Conservation (phyloP, 2,888 invertebrate genomes). For the Cerastis leucographa region DNA sequence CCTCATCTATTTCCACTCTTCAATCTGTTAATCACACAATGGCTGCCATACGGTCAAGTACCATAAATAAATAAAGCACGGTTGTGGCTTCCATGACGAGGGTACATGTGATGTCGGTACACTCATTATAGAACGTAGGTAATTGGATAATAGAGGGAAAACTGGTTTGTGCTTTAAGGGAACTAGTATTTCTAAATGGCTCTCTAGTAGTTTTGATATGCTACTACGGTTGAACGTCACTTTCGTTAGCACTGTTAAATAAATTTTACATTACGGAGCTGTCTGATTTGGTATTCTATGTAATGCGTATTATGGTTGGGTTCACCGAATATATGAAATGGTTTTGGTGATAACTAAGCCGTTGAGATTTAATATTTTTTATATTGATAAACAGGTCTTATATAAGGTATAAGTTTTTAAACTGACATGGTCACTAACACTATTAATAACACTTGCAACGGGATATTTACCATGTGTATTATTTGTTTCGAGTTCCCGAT, state of each 20-base stretch:
- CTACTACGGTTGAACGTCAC: neutral
- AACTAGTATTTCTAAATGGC: neutral
- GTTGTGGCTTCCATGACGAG: constrained; percentile 44
- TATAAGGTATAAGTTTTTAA: no score
- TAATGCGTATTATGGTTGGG: neutral
- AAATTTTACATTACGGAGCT: neutral
- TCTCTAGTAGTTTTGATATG: neutral
- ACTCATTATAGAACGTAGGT: neutral
- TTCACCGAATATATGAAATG: neutral
- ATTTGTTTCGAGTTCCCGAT: no score
- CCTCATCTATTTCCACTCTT: constrained; percentile 22
- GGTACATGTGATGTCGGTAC: constrained; percentile 10
- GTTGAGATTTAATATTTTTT: no score
- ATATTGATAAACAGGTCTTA: no score
- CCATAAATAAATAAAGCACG: no score
- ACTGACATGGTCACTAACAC: no score
- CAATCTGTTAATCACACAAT: constrained; percentile 15
- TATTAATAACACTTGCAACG: no score
- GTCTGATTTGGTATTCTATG: neutral
- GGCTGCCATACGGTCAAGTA: constrained; percentile 18
- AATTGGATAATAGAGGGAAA: constrained; percentile 27
- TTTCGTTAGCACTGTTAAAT: neutral
- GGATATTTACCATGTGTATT: no score
- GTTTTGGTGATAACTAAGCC: neutral
- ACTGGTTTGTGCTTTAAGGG: neutral